Base-by-base conservation (phyloP, 2,888 invertebrate species). In the Stomorhina lunata region DNA sequence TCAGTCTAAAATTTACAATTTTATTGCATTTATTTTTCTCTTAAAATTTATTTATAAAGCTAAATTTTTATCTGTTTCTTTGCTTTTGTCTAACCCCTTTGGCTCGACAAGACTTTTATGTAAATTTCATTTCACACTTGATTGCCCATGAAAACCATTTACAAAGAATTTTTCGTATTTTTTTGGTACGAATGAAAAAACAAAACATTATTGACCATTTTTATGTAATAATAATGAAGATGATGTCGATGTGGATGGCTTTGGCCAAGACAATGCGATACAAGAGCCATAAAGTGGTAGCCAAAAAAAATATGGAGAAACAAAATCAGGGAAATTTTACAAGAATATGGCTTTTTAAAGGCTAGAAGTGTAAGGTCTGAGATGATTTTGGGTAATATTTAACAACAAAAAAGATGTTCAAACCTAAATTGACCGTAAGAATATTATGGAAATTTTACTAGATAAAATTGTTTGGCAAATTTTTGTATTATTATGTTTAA, bases 111-210 rank as follows among this genome's bases (percentile, higher is more conserved):
- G 29, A 65, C 59, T 57, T 66, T 72, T 72, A 79, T 79, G 72
- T 57, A 72, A 72, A 72, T 79, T 79, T 66, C 40, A 79, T 79
- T 79, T 79, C 57, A 79, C 72, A 79, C 72, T 72, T 59, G 65
- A 79, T 32, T 79, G 65, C 45, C 37, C 59, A n/a, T n/a, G 9
- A 50, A 66, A 72, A 79, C 32, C 43, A 53, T 61, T 61, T 43
- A 40, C 22, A 40, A 79, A 57, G 27, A 40, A 53, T 59, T 40
- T 57, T n/a, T 65, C 5, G 61, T 61, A 27, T 48, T 27, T 45
- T 29, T n/a, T 32, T 40, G 50, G 17, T 20, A 5, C 29, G 1
- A 43, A 43, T 20, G 10, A 12, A 40, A 69, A 68, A 27, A 43
- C 27, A 48, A 57, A 76, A 69, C 37, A 75, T 76, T 80, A 76